Evolutionary conservation across 2,888 invertebrate species (phyloP).

Genomic region (Chrysomela aeneicollis): DNA sequence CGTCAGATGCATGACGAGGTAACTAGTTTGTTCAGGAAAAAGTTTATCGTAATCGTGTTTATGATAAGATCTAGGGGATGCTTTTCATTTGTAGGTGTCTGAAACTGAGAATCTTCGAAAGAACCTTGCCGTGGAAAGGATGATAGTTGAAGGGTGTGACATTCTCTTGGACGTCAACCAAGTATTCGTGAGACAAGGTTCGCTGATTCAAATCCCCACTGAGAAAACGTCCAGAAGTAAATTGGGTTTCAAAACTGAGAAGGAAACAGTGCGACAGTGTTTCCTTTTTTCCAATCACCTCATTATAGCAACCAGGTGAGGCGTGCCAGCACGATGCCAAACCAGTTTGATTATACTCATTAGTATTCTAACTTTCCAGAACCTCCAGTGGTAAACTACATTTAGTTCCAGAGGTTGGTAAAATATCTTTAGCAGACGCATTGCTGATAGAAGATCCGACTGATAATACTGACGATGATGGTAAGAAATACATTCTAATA

Average conservation of each 20-base stretch:
- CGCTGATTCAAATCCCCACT: slow-evolving; percentile 75
- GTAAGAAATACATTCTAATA: slow-evolving; percentile 55
- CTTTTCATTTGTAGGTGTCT: slow-evolving; percentile 69
- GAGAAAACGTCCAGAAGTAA: slow-evolving; percentile 69
- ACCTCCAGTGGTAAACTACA: slow-evolving; percentile 87
- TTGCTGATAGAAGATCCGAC: slow-evolving; percentile 86
- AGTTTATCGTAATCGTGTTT: too few relatives aligned
- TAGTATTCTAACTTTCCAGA: slow-evolving; percentile 50
- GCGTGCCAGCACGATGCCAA: background rate
- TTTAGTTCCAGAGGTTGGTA: slow-evolving; percentile 81
- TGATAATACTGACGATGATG: slow-evolving; percentile 75
- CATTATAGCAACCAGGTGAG: slow-evolving; percentile 79
- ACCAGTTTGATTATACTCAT: background rate
- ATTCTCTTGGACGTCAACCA: slow-evolving; percentile 92
- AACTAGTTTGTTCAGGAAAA: slow-evolving; percentile 40
- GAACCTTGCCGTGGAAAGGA: slow-evolving; percentile 89
- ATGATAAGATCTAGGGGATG: background rate
- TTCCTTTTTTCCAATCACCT: slow-evolving; percentile 92
- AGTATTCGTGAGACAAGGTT: slow-evolving; percentile 90
- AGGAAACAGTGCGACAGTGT: slow-evolving; percentile 80
- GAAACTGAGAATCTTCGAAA: slow-evolving; percentile 92
- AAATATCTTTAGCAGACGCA: slow-evolving; percentile 84
- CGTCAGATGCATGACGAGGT: slow-evolving; percentile 90
- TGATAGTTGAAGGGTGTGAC: slow-evolving; percentile 94
- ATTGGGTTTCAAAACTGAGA: slow-evolving; percentile 71